Evolutionary conservation across 2,797 vertebrate genomes (phyloP).

Genomic region (Limosa lapponica): DNA sequence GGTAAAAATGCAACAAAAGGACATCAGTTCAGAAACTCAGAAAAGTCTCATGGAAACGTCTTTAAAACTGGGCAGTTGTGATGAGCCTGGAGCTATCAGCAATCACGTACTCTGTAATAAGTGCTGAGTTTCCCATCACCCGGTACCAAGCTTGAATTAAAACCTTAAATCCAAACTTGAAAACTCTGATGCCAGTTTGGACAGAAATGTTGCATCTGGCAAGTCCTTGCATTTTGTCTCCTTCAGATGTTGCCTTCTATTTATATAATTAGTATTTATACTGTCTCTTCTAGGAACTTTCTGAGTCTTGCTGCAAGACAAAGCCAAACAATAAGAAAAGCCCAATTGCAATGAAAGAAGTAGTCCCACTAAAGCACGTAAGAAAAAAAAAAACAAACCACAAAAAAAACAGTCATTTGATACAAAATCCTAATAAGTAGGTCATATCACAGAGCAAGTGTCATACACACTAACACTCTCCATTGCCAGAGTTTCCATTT

Average conservation of each 20-base stretch:
- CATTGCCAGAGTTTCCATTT: neutral
- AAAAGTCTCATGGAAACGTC: neutral
- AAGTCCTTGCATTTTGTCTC: neutral
- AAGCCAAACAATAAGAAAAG: neutral
- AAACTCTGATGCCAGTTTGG: neutral
- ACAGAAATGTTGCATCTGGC: neutral
- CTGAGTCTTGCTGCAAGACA: neutral
- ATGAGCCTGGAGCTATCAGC: neutral
- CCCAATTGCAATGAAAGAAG: neutral
- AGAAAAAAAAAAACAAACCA: neutral
- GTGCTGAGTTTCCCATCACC: neutral
- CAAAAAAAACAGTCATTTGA: neutral
- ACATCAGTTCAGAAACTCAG: neutral
- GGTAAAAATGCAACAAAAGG: neutral
- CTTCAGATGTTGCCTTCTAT: neutral
- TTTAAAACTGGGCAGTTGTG: neutral
- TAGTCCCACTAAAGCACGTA: neutral
- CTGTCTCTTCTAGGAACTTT: neutral
- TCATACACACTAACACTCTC: neutral
- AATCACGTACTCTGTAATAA: neutral
- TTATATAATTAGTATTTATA: neutral
- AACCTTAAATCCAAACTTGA: neutral
- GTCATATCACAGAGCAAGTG: neutral
- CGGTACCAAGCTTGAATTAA: neutral
- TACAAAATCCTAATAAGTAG: neutral